These are phyloP conservation scores for Magallana nippona DNA, from an alignment of 2,888 invertebrate species.

Conservation along the genomic window DNA sequence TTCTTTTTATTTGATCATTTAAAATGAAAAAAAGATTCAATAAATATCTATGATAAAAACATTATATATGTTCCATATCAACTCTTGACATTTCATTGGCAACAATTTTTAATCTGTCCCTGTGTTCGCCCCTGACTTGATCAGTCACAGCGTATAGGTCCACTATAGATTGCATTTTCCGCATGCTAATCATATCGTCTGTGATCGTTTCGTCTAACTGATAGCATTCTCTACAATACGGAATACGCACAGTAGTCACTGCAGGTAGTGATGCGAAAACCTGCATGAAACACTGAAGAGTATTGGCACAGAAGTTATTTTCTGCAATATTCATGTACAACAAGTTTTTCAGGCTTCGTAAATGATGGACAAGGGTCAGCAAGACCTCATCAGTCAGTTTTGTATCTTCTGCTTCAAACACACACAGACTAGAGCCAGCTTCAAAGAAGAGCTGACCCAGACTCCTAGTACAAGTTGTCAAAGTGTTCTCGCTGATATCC, in stretches of 20 bases:
- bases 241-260: constrained; percentile 56
- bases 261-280: constrained; percentile 51
- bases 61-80: constrained; percentile 24
- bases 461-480: constrained; percentile 51
- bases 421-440: constrained; percentile 55
- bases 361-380: constrained; percentile 49
- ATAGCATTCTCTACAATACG: constrained; percentile 63
- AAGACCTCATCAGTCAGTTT: constrained; percentile 60
- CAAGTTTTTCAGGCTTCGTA: constrained; percentile 61
- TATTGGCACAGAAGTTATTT: constrained; percentile 55
- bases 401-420: constrained; percentile 74
- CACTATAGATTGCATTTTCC: constrained; percentile 19
- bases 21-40: too few relatives aligned
- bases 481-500: constrained; percentile 74
- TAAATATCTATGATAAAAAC: too few relatives aligned
- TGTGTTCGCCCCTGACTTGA: constrained; percentile 23
- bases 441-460: constrained; percentile 59
- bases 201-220: constrained; percentile 43
- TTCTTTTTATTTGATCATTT: too few relatives aligned
- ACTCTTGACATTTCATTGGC: constrained; percentile 17
- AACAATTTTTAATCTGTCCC: constrained; percentile 16
- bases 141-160: constrained; percentile 25
- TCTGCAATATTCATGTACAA: constrained; percentile 70
- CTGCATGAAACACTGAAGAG: constrained; percentile 52
- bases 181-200: constrained; percentile 30